These are phyloP conservation scores for Orestias chungarensis DNA, from an alignment of 2,797 vertebrate species.

Conservation along the genomic window DNA sequence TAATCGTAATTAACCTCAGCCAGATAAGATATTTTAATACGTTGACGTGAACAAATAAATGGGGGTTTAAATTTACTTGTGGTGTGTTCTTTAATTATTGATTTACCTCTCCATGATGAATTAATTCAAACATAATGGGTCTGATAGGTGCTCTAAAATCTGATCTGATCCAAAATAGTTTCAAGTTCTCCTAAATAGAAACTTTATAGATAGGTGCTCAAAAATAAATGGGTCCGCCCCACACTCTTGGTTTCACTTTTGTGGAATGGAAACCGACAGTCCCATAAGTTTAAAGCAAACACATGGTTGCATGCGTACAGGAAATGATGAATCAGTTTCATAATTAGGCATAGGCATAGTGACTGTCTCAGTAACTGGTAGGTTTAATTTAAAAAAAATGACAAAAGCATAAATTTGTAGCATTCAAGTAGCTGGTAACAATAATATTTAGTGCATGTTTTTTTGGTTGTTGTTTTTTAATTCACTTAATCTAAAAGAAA, in stretches of 20 bases:
- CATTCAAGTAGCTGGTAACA: background rate
- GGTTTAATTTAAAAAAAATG: background rate
- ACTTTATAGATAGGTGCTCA: too few relatives aligned
- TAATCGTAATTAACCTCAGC: background rate
- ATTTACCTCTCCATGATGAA: background rate
- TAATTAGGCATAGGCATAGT: background rate
- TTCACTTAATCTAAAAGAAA: background rate
- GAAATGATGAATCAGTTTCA: background rate
- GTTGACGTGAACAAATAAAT: background rate
- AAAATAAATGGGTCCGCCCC: background rate
- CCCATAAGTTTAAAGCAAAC: background rate
- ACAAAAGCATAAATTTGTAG: background rate
- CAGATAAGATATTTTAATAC: background rate
- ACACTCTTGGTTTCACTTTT: background rate
- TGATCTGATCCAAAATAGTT: background rate
- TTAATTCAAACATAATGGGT: background rate
- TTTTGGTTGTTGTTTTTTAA: background rate
- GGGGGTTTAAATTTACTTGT: background rate
- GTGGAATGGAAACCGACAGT: background rate
- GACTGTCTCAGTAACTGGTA: background rate
- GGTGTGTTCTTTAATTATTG: background rate
- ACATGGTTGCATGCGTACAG: background rate
- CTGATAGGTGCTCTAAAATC: background rate
- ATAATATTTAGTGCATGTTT: background rate
- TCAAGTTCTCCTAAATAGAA: background rate